Conservation (phyloP, 2,888 invertebrate genomes). For the Apodemia zela region DNA sequence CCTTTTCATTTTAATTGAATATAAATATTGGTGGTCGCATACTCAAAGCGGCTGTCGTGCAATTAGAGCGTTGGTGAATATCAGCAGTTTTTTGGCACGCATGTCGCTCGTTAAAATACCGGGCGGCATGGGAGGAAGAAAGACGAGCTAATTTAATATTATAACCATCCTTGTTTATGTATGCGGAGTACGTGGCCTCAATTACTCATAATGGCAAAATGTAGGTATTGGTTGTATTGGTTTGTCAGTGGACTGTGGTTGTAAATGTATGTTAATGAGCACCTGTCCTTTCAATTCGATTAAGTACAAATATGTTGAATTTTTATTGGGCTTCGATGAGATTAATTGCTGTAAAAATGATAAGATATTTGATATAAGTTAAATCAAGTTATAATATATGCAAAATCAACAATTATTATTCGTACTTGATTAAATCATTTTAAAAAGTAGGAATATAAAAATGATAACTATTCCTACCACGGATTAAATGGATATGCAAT, state of each 20-base stretch:
- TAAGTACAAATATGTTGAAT: conserved; percentile 12
- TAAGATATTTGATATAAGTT: background rate
- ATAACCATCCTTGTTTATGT: conserved; percentile 55
- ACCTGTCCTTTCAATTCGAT: conserved; percentile 21
- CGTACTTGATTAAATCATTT: background rate
- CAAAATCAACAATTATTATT: background rate
- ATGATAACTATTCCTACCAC: background rate
- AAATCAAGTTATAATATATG: background rate
- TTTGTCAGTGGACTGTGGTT: conserved; percentile 33
- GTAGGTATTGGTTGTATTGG: conserved; percentile 33
- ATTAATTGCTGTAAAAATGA: conserved; percentile 15
- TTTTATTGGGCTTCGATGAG: background rate
- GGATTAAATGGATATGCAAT: too few relatives aligned
- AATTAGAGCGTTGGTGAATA: conserved; percentile 52
- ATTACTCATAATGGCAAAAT: conserved; percentile 51
- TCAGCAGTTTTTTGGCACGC: conserved; percentile 49
- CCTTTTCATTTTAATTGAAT: conserved; percentile 22
- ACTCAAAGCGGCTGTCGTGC: conserved; percentile 45
- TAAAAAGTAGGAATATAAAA: background rate
- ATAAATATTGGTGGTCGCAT: conserved; percentile 28
- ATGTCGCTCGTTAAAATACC: conserved; percentile 70
- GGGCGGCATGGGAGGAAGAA: conserved; percentile 47
- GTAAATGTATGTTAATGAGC: conserved; percentile 43
- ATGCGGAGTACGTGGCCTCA: conserved; percentile 57
- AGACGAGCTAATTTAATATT: conserved; percentile 62